phyloP scores from a whole-genome alignment of 2,888 invertebrate species.

The Drosophila sordidapex region DNA sequence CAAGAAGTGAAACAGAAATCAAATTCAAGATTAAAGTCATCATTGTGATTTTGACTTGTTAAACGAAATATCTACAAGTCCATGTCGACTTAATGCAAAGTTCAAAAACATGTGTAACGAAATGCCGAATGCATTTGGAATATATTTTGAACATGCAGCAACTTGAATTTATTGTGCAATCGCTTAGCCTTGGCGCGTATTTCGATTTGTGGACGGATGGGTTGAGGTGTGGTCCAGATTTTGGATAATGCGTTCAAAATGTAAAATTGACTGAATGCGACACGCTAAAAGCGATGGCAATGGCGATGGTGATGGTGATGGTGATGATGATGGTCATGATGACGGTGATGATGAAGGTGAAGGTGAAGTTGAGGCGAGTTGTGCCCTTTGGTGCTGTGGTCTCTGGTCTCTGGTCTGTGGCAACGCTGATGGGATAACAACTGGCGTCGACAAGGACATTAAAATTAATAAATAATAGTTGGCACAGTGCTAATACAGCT shows the following conservation, averaged over 20 bases:
- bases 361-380: neutral
- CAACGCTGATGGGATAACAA: constrained; percentile 45
- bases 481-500: constrained; percentile 19
- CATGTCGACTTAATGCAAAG: neutral
- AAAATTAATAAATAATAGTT: constrained; percentile 62
- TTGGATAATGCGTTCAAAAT: constrained; percentile 4
- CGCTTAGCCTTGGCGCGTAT: constrained; percentile 38
- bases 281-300: neutral
- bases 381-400: constrained; percentile 10
- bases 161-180: constrained; percentile 23
- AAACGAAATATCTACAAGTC: neutral
- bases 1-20: neutral
- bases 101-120: neutral
- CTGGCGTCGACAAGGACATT: constrained; percentile 52
- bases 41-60: neutral
- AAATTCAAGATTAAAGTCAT: neutral
- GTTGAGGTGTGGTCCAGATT: neutral
- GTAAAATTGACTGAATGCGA: constrained; percentile 17
- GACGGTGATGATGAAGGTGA: neutral
- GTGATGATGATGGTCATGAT: neutral
- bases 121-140: constrained; percentile 53
- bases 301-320: neutral
- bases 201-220: constrained; percentile 43
- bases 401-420: constrained; percentile 24
- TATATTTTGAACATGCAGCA: constrained; percentile 19